Percentiles rank a stretch among this genome's conserved stretches.
These are phyloP conservation scores for Saccostrea echinata DNA, from an alignment of 1,140 invertebrate genomes.

Conservation along the genomic window DNA sequence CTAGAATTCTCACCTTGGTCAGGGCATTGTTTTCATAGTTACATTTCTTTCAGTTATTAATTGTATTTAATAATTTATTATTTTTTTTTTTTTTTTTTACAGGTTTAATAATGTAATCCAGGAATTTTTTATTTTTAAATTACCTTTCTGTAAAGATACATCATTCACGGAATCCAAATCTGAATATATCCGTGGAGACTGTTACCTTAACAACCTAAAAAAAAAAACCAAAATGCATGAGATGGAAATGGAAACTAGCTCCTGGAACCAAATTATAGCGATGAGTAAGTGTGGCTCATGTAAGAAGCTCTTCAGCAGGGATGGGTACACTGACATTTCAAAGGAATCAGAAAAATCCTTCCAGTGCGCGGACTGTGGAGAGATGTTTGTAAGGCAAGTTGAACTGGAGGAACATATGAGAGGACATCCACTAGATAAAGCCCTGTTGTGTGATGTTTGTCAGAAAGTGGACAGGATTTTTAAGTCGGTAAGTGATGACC, in stretches of 20 bases:
- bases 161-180: too few relatives aligned
- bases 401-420: neutral
- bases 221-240: too few relatives aligned
- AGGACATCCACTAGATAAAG: neutral
- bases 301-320: neutral
- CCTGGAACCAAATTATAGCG: neutral
- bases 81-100: too few relatives aligned
- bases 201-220: too few relatives aligned
- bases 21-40: too few relatives aligned
- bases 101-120: too few relatives aligned
- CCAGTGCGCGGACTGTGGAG: neutral
- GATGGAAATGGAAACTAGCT: neutral
- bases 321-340: neutral
- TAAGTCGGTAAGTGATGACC: neutral
- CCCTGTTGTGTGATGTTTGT: neutral
- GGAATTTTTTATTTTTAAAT: too few relatives aligned
- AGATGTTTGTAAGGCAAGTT: neutral
- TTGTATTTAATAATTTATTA: too few relatives aligned
- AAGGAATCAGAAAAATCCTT: neutral
- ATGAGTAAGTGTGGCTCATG: constrained; percentile 19
- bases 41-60: too few relatives aligned
- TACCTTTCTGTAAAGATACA: too few relatives aligned
- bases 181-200: too few relatives aligned
- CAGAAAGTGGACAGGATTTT: neutral
- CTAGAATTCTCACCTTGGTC: too few relatives aligned